These are phyloP conservation scores for Folsomia candida DNA, from an alignment of 2,888 invertebrate genomes.

Conservation along the genomic window DNA sequence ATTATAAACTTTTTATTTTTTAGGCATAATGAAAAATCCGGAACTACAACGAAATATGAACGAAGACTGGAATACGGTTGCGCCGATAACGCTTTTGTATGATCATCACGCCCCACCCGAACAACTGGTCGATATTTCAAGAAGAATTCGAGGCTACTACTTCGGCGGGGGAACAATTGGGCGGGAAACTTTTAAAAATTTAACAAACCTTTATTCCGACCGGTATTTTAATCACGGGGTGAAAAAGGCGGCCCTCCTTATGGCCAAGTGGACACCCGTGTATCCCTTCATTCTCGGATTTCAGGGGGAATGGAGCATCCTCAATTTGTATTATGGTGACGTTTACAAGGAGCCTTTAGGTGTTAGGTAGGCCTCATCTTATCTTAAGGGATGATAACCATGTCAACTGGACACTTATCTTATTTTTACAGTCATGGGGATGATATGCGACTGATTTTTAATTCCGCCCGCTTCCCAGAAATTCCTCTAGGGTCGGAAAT, in stretches of 20 bases:
- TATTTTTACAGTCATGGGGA: slow-evolving; percentile 58
- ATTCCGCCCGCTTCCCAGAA: slow-evolving; percentile 56
- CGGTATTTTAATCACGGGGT: slow-evolving; percentile 57
- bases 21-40: slow-evolving; percentile 36
- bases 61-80: slow-evolving; percentile 42
- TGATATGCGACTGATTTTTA: slow-evolving; percentile 59
- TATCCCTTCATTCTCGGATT: slow-evolving; percentile 59
- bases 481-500: slow-evolving; percentile 53
- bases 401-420: too few relatives aligned
- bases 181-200: slow-evolving; percentile 21
- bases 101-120: slow-evolving; percentile 24
- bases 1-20: neutral
- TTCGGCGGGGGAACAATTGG: slow-evolving; percentile 35
- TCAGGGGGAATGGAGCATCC: slow-evolving; percentile 56
- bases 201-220: slow-evolving; percentile 56
- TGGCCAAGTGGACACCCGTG: slow-evolving; percentile 53
- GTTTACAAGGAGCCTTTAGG: slow-evolving; percentile 32
- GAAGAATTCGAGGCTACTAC: slow-evolving; percentile 41
- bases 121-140: slow-evolving; percentile 23
- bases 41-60: slow-evolving; percentile 44
- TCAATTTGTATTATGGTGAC: slow-evolving; percentile 55
- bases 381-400: neutral
- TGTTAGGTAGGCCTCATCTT: slow-evolving; percentile 2
- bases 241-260: slow-evolving; percentile 54
- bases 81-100: slow-evolving; percentile 44